Evolutionary conservation across 64 coral and sea anemone genomes (phyloP), one percentile per base, ranked within the genome.

Genomic region (Stichodactyla mertensii): DNA sequence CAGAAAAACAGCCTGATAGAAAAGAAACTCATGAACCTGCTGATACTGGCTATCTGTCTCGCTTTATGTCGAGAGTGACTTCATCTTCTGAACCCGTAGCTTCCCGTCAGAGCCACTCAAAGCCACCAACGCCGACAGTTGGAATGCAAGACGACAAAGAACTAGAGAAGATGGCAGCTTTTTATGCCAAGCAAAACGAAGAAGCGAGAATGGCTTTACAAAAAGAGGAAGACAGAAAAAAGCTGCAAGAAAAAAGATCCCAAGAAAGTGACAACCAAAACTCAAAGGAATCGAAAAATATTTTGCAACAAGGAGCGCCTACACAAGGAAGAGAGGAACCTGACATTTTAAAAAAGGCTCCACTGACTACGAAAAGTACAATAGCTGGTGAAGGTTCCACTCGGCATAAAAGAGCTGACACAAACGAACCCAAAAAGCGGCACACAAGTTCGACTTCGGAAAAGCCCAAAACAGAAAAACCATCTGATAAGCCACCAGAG

Each of bases 131-230:
- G 24, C 51, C 28, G 15, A 31, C 45, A 81, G 20, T 2, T 19
- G 15, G 19, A 71, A 19, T 16, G 7, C 7, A 81, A 9, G 78
- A 81, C 0, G 53, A 81, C 14, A 20, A 81, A 81, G 51, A 81
- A 3, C 54, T 81, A 12, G 78, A 55, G 54, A 20, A 81, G 7
- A 55, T 55, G 78, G 51, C 78, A 13, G 36, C 36, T 53, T 55
- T n/a, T 81, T 81, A 13, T 54, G 78, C 78, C 16, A 55, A 81
- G 52, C 36, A 81, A 54, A 81, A 81, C 69, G 7, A 81, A 53
- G 78, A 81, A 55, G 53, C 78, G 6, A 81, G 53, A 81, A 81
- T 52, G 78, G 53, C 36, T 22, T 53, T 81, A 18, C 78, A 81
- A 81, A 81, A 54, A 52, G 78, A 81, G 16, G 15, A 81, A 19